Evolutionary conservation across 2,113 vertebrate genomes (phyloP), one percentile per base, ranked within the genome.

Genomic region (Chaetorhynchus papuensis): DNA sequence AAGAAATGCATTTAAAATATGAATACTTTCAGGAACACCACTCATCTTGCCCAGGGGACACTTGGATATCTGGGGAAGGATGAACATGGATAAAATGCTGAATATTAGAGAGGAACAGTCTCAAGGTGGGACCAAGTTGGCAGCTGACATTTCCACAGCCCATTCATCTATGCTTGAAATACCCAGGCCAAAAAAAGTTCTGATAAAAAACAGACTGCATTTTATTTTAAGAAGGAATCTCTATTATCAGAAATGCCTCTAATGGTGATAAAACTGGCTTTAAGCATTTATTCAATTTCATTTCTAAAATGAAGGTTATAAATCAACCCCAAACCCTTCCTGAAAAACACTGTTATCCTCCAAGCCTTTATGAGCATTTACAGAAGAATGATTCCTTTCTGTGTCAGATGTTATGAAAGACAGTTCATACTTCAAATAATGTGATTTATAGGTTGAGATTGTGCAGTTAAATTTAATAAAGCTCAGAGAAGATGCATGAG

Each of bases 401-500:
- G 23, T 91, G 83, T 83, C 85, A 89, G 60, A 87, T 89, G 72
- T 89, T 96, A 96, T 89, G 65, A 94, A 93, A 96, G 93, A 92
- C 72, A 93, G 84, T 85, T 94, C 71, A 75, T 92, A 79, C 45
- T 79, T 92, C 92, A 97, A 90, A 89, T 86, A 95, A 87, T 81
- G 63, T 63, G 63, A 94, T 92, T 96, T 93, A 86, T 84, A 93
- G 69, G n/a, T 65, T 68, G 47, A 90, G 80, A 92, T 57, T 56
- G 37, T 87, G 72, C 90, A 87, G 53, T 42, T 89, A 92, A 84
- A 95, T 89, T 61, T 93, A 95, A 96, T 92, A 96, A 97, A 96
- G 65, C 30, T 84, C 56, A 68, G 57, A 77, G 63, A 86, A 92
- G 92, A 95, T 50, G 49, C 72, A 93, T 65, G 85, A 94, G 5